These are phyloP conservation scores for Alligator mississippiensis DNA, from an alignment of 2,113 vertebrate genomes.

Conservation along the genomic window DNA sequence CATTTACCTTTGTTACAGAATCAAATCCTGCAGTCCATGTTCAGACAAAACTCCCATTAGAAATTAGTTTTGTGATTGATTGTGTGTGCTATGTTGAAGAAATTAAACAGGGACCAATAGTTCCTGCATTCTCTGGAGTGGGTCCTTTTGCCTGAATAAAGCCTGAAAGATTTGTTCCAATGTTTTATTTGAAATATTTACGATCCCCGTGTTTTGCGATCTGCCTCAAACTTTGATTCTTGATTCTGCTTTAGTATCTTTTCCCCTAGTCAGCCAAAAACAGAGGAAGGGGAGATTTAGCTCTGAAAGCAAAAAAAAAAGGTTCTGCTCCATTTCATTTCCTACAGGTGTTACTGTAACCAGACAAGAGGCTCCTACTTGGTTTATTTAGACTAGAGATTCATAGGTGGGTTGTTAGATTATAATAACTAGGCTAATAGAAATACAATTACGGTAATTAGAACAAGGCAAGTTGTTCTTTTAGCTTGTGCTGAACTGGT, in stretches of 20 bases:
- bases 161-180: not conserved
- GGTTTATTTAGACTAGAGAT: no score
- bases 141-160: no score
- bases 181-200: conserved; percentile 12
- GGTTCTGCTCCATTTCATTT: no score
- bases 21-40: not conserved
- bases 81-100: no score
- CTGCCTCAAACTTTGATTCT: not conserved
- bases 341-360: no score
- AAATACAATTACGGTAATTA: no score
- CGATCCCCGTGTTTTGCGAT: not conserved
- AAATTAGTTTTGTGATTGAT: no score
- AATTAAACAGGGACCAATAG: no score
- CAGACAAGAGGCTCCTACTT: no score
- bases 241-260: not conserved
- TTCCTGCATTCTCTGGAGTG: no score
- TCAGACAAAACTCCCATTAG: conserved; percentile 8
- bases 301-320: not conserved
- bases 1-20: conserved; percentile 15
- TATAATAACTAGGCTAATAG: no score
- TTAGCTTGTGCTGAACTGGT: not conserved
- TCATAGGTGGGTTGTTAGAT: no score
- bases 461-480: not conserved
- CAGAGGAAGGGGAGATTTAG: not conserved
- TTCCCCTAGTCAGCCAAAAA: not conserved